These are phyloP conservation scores for Athalia circularis DNA, from an alignment of 2,888 invertebrate species.

Conservation along the genomic window DNA sequence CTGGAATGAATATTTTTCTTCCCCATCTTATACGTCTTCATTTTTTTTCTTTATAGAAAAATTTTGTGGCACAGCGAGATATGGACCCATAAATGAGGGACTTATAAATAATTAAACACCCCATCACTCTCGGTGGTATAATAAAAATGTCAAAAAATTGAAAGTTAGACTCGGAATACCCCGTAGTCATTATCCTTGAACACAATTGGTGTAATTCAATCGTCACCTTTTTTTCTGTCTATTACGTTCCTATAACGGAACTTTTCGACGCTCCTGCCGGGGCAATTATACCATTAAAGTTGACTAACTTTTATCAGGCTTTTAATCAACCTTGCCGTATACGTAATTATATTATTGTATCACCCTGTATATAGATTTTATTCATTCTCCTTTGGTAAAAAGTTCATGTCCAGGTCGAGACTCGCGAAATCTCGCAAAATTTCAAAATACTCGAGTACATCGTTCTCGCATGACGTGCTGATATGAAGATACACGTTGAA, in stretches of 20 bases:
- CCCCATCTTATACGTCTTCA: neutral
- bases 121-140: too few species aligned
- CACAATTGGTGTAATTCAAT: too few species aligned
- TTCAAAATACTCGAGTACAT: too few species aligned
- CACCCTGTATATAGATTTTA: neutral
- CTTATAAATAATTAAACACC: neutral
- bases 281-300: neutral
- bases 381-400: neutral
- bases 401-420: too few species aligned
- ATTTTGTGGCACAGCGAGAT: neutral
- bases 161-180: too few species aligned
- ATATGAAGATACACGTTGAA: too few species aligned
- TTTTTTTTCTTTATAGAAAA: neutral
- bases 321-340: slow-evolving; percentile 9
- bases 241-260: neutral
- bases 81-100: neutral
- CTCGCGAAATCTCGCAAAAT: too few species aligned
- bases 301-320: slow-evolving; percentile 15
- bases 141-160: too few species aligned
- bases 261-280: neutral
- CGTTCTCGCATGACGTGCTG: too few species aligned
- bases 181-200: too few species aligned
- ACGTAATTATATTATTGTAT: neutral
- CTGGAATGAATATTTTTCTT: neutral
- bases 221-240: too few species aligned